A percentile compares a stretch with the other conserved stretches of the same genome.
These are phyloP conservation scores for Lanius ludovicianus DNA, from an alignment of 2,113 vertebrate species.

Conservation along the genomic window DNA sequence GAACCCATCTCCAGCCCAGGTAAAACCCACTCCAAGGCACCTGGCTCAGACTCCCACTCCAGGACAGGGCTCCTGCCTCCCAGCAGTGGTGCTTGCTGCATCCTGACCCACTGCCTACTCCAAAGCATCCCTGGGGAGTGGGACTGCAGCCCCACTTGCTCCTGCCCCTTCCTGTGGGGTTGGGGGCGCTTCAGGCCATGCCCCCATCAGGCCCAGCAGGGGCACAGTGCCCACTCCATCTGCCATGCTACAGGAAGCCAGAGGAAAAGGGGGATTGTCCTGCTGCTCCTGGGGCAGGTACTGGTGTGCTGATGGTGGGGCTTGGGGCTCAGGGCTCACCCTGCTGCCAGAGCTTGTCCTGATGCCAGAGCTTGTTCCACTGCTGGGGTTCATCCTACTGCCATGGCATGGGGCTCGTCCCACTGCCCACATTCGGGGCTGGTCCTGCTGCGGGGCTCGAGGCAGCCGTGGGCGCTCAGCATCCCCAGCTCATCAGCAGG, in stretches of 20 bases:
- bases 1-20: not conserved
- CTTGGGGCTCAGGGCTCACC: not conserved
- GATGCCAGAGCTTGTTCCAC: not conserved
- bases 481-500: not conserved
- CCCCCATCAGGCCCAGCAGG: not conserved
- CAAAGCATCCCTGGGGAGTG: not conserved
- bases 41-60: not conserved
- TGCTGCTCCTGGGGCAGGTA: not conserved
- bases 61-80: not conserved
- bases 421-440: accelerated
- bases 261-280: not conserved
- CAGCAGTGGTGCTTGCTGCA: not conserved
- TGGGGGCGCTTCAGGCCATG: not conserved
- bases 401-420: not conserved
- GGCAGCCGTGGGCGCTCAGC: not conserved
- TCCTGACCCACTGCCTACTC: not conserved
- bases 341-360: not conserved
- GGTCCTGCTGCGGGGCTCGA: accelerated
- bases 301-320: accelerated
- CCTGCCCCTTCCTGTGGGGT: not conserved
- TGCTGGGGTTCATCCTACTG: not conserved
- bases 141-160: not conserved
- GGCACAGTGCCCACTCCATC: not conserved
- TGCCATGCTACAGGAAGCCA: not conserved
- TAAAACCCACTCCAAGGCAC: not conserved